Evolutionary conservation across 2,113 vertebrate genomes (phyloP), one percentile per base, ranked within the genome.

Genomic region (Tetrax tetrax): DNA sequence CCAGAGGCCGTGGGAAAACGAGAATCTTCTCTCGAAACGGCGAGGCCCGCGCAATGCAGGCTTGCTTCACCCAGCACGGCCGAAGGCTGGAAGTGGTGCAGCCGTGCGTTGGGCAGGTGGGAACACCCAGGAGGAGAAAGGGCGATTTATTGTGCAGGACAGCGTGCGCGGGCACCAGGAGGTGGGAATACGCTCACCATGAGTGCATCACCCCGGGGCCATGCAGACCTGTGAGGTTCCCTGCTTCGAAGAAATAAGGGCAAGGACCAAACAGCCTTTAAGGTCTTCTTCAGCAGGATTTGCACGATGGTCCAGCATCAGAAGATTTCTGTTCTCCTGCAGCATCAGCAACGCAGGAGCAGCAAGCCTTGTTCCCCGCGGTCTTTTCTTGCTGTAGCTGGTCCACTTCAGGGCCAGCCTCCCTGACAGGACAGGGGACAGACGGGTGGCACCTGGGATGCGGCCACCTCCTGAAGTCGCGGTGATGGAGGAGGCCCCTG

Each of bases 11-110:
- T 9, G 70, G 74, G 47, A 68, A 75, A 79, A 45, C 1, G 21
- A n/a, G 47, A 84, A 53, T 84, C 5, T 68, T 43, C 25, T 15
- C 57, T 81, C 0, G 0, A 19, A 37, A 8, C 0, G 1, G 23
- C 18, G 35, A 78, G 24, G 10, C 12, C 68, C 48, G 85, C 43
- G 11, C 9, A 24, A 37, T 48, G 6, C 0, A 4, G 35, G 25
- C 53, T 66, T 0, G 0, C 51, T 80, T 76, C 0, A 2, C 6
- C 28, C 0, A 2, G 83, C 22, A 9, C 0, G 2, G 47, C 38
- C 65, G 68, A 33, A 41, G 29, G 70, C 41, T 87, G 77, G 27
- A 48, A 64, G 28, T 25, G 25, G 18, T 41, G 41, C 41, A 41
- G 41, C 41, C 41, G 13, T 12, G 48, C 0, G 0, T 43, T 0